Conservation (phyloP, 2,113 vertebrate species). For the Heterocephalus glaber region DNA sequence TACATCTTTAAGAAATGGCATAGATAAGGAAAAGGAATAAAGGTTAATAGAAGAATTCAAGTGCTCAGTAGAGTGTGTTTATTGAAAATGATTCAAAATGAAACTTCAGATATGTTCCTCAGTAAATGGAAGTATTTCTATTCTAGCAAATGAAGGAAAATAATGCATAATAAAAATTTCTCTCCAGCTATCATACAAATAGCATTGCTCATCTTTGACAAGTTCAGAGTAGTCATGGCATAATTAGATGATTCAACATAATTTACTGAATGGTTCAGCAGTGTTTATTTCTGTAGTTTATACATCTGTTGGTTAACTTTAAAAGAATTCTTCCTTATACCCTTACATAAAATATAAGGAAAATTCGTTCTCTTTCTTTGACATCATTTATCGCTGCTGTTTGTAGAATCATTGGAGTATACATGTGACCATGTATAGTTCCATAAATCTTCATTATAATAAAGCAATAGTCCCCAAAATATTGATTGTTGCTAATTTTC, state of each 20-base stretch:
- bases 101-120: background rate
- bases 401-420: background rate
- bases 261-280: background rate
- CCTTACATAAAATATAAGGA: background rate
- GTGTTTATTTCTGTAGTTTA: background rate
- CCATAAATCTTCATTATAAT: background rate
- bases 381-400: background rate
- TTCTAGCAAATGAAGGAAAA: conserved; percentile 3
- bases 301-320: background rate
- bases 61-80: background rate
- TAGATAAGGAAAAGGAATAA: background rate
- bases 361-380: background rate
- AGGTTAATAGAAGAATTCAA: background rate
- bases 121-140: background rate
- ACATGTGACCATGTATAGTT: background rate
- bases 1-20: background rate
- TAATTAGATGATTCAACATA: background rate
- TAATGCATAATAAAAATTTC: background rate
- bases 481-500: background rate
- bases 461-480: background rate
- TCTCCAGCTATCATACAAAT: background rate
- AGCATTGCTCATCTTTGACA: background rate
- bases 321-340: background rate
- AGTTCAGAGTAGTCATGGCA: conserved; percentile 23
- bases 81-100: background rate